Percentiles rank a stretch among this genome's conserved stretches.
phyloP scores from a whole-genome alignment of 2,888 invertebrate species.

The Hymenopus coronatus region DNA sequence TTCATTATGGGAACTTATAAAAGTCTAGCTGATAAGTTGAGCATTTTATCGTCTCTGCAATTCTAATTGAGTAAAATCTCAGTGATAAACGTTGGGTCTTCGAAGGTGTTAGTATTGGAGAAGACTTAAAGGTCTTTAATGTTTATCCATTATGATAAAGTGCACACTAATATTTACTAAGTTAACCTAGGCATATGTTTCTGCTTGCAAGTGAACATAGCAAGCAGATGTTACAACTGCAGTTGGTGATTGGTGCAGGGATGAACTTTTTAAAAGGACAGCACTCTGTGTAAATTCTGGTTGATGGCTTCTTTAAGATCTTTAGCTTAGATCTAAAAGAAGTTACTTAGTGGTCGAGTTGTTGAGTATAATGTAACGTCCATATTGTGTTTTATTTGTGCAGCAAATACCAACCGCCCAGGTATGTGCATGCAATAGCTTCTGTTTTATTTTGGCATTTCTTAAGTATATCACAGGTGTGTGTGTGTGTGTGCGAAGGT shows the following conservation, averaged over 20 bases:
- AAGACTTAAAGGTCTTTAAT: background rate
- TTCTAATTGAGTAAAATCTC: background rate
- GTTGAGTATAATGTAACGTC: background rate
- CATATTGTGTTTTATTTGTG: slow-evolving; percentile 6
- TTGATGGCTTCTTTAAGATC: background rate
- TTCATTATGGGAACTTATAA: background rate
- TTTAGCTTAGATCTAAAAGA: background rate
- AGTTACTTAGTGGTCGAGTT: background rate
- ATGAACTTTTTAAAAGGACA: slow-evolving; percentile 3
- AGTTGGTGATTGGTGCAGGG: slow-evolving; percentile 14
- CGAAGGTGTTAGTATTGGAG: background rate
- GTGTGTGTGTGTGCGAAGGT: background rate
- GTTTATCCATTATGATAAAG: background rate
- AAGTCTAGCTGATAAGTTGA: background rate
- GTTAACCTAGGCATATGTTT: background rate
- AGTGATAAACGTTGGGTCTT: background rate
- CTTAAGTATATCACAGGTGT: background rate
- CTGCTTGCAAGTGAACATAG: background rate
- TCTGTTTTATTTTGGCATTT: background rate
- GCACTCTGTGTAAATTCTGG: background rate
- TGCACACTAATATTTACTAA: background rate
- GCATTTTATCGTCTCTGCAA: background rate
- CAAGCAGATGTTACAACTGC: background rate
- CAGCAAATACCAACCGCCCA: background rate
- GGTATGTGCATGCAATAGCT: background rate